Conservation (phyloP, 1,140 invertebrate species). For the Globodera rostochiensis region DNA sequence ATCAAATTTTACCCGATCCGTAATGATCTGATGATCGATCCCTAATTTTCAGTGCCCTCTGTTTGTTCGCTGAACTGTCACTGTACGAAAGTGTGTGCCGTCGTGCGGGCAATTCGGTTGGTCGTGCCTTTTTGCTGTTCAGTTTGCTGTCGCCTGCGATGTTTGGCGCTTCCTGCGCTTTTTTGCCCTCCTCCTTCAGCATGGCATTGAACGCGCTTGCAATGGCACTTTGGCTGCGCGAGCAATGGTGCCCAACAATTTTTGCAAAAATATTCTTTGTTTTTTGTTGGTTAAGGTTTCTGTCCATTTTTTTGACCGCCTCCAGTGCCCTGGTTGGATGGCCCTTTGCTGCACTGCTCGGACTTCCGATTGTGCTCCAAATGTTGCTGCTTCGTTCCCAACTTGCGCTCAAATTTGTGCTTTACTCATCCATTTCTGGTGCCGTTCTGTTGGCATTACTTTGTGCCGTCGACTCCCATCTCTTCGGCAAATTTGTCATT, state of each 20-base stretch:
- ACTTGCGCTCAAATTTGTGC: constrained; percentile 66
- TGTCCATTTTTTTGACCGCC: constrained; percentile 55
- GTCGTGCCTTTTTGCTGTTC: constrained; percentile 72
- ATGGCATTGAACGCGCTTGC: constrained; percentile 84
- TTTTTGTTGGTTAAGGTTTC: constrained; percentile 41
- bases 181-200: constrained; percentile 90
- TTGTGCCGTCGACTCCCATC: constrained; percentile 81
- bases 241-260: constrained; percentile 40
- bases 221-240: constrained; percentile 73
- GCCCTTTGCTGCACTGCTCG: constrained; percentile 87
- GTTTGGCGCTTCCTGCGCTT: constrained; percentile 81
- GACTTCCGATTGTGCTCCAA: constrained; percentile 85
- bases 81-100: constrained; percentile 89
- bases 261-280: too few relatives aligned
- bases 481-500: constrained; percentile 84
- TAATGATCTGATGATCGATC: not conserved
- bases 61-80: constrained; percentile 81
- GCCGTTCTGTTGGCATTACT: constrained; percentile 73
- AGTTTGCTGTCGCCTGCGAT: constrained; percentile 84
- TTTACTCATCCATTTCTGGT: constrained; percentile 41
- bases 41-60: constrained; percentile 73
- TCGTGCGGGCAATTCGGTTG: constrained; percentile 81
- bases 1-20: constrained; percentile 1
- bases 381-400: constrained; percentile 75
- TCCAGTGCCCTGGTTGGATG: constrained; percentile 74